These are phyloP conservation scores for Thelaira solivaga DNA, from an alignment of 2,888 invertebrate species.

Conservation along the genomic window DNA sequence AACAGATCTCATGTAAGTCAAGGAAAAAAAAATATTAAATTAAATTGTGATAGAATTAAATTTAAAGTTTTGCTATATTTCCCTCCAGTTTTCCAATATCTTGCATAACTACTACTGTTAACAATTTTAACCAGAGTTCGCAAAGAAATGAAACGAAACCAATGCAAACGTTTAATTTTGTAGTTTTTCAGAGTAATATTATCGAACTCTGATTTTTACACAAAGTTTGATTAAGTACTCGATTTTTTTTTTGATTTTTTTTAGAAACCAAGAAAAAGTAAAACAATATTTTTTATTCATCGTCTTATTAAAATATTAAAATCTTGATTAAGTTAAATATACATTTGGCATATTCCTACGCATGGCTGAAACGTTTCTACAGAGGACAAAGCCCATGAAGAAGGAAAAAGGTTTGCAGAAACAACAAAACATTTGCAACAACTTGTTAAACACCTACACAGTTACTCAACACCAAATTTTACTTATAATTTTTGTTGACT, in stretches of 20 bases:
- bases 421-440: background rate
- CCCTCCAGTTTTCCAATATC: no score
- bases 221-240: background rate
- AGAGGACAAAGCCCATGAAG: background rate
- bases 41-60: no score
- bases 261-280: background rate
- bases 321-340: constrained; percentile 75
- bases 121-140: no score
- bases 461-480: background rate
- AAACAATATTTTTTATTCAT: constrained; percentile 26
- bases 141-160: no score
- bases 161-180: no score
- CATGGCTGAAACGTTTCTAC: constrained; percentile 54
- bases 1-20: no score
- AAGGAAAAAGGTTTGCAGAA: background rate
- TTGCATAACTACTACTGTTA: no score
- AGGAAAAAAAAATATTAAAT: no score
- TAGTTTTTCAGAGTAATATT: no score
- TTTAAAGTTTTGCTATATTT: no score
- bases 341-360: constrained; percentile 58
- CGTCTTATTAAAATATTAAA: constrained; percentile 73
- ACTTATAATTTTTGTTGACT: constrained; percentile 27
- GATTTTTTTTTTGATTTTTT: background rate
- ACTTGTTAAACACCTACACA: background rate
- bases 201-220: no score